Conservation (phyloP, 2,797 vertebrate species). For the Myripristis murdjan region DNA sequence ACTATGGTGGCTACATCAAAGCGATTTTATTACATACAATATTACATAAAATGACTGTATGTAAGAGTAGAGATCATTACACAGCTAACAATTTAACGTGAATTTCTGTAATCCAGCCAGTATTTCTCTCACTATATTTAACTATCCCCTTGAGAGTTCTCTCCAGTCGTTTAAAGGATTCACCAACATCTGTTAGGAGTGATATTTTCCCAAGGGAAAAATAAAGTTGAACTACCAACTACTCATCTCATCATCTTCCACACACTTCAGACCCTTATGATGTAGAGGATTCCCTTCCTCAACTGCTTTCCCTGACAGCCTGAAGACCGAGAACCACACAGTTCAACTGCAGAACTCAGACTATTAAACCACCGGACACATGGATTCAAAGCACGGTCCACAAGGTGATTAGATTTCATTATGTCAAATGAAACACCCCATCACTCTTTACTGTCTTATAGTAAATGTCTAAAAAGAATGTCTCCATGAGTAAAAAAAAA, state of each 20-base stretch:
- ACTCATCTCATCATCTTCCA: slow-evolving; percentile 47
- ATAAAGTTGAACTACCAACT: slow-evolving; percentile 25
- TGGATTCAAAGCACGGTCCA: slow-evolving; percentile 75
- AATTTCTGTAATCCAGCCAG: neutral
- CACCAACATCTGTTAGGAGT: slow-evolving; percentile 47
- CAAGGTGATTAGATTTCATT: slow-evolving; percentile 79
- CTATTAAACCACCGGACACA: slow-evolving; percentile 76
- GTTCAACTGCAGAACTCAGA: slow-evolving; percentile 54
- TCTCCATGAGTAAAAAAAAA: slow-evolving; percentile 37
- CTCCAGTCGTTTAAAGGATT: slow-evolving; percentile 16
- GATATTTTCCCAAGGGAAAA: slow-evolving; percentile 17
- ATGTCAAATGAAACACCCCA: slow-evolving; percentile 82
- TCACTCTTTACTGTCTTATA: slow-evolving; percentile 75
- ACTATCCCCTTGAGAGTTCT: neutral
- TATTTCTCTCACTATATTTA: slow-evolving; percentile 1
- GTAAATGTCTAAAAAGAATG: slow-evolving; percentile 78
- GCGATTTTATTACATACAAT: neutral
- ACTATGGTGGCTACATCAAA: neutral
- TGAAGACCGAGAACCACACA: slow-evolving; percentile 43
- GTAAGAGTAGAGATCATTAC: neutral
- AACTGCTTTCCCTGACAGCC: slow-evolving; percentile 47
- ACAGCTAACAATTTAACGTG: neutral
- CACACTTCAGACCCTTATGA: slow-evolving; percentile 48
- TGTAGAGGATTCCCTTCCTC: slow-evolving; percentile 50
- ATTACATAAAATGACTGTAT: neutral